Percentiles rank a stretch among this genome's conserved stretches.
Evolutionary conservation across 2,888 invertebrate genomes (phyloP).

Genomic region (Hemicrepidius hirtus): DNA sequence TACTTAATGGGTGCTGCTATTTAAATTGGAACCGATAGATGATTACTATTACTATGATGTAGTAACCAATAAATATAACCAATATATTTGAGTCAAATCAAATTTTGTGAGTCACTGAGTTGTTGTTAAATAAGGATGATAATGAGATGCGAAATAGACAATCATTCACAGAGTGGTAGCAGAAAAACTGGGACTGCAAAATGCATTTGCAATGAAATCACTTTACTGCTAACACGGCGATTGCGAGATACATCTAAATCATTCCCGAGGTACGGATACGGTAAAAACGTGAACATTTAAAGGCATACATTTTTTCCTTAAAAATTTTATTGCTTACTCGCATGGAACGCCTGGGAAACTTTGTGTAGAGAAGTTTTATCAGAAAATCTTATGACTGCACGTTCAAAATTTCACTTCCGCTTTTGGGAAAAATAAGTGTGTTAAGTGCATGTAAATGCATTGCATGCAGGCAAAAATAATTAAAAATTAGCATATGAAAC

Average conservation of each 20-base stretch:
- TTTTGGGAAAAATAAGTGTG: slow-evolving; percentile 36
- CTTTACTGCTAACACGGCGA: slow-evolving; percentile 41
- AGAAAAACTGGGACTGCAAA: slow-evolving; percentile 33
- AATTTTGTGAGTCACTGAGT: slow-evolving; percentile 14
- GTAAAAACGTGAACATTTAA: slow-evolving; percentile 25
- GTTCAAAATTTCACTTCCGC: slow-evolving; percentile 29
- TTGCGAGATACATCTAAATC: slow-evolving; percentile 45
- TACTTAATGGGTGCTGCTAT: no score
- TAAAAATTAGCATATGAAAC: slow-evolving; percentile 41
- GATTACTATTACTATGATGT: no score
- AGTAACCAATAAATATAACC: not conserved
- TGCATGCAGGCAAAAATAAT: slow-evolving; percentile 36
- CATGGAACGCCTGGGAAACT: slow-evolving; percentile 1
- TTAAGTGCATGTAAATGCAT: slow-evolving; percentile 39
- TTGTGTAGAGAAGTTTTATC: not conserved
- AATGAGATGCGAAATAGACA: slow-evolving; percentile 28
- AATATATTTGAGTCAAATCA: not conserved
- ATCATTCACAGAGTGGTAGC: slow-evolving; percentile 19
- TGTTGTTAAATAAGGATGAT: slow-evolving; percentile 1
- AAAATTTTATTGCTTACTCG: slow-evolving; percentile 24
- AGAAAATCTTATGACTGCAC: slow-evolving; percentile 4
- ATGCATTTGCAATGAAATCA: slow-evolving; percentile 44
- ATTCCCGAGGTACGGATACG: not conserved
- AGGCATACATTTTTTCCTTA: slow-evolving; percentile 8
- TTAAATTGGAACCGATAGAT: no score